Base-by-base conservation (phyloP, 2,797 vertebrate species). In the Adelosebastes latens region DNA sequence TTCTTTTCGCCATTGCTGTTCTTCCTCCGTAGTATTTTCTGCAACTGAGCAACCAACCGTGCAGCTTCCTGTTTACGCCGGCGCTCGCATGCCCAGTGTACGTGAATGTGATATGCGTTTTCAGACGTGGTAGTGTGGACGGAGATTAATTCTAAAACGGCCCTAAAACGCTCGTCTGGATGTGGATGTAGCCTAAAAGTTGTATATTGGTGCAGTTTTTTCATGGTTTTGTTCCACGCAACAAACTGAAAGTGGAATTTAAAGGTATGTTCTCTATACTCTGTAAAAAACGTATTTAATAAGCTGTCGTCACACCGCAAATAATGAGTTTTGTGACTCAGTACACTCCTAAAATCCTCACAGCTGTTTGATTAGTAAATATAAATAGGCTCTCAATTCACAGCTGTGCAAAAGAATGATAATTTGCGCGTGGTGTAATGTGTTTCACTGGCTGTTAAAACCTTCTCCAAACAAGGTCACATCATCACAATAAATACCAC, bases 391-490 rank as follows among this genome's bases (percentile, higher is more conserved):
- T 61, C 61, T 62, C 10, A 12, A 22, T 72, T 79, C 73, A 53
- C 84, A 82, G 83, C 81, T 86, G 82, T 31, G 18, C 20, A 58
- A 39, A 86, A 80, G 73, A 85, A 85, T 76, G 83, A 80, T 79
- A 72, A 89, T 92, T 85, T 68, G 80, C 72, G 59, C 73, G 32
- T 58, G 70, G 80, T 29, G 72, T 71, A 76, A 18, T 36, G 16
- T 36, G 82, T 87, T 91, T 86, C 60, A 59, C 73, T 78, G 29
- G 49, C 70, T 81, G 25, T 66, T 87, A 64, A 85, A 90, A 55
- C 72, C 86, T 80, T 93, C 76, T 92, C 93, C 90, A 94, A 95
- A 95, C 91, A 93, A 91, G 93, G 94, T 83, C 92, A 92, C 90
- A 81, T 91, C 90, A 86, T 89, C 81, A 75, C 87, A 85, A 82